These are phyloP conservation scores for Leptatherina wallacei DNA, from an alignment of 2,797 vertebrate species.

Conservation along the genomic window DNA sequence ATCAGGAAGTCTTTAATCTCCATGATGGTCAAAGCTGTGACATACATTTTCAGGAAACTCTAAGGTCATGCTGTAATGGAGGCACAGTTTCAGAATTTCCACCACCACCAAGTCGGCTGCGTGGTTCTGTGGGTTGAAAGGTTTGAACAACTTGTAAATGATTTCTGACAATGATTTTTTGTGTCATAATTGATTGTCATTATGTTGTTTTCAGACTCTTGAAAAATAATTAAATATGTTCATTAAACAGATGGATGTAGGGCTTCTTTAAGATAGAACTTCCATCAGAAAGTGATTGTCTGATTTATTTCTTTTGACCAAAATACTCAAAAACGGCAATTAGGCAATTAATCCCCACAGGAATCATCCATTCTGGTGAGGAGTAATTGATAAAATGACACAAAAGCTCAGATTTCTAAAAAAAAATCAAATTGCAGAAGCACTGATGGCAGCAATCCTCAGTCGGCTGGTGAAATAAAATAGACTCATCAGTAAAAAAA, in stretches of 20 bases:
- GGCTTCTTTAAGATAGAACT: neutral
- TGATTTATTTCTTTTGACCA: neutral
- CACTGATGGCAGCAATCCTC: neutral
- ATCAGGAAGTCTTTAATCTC: neutral
- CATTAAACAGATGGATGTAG: neutral
- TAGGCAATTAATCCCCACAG: no score
- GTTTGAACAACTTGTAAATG: neutral
- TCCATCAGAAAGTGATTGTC: neutral
- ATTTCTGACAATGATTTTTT: no score
- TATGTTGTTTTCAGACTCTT: neutral
- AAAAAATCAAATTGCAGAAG: neutral
- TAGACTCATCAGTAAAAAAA: neutral
- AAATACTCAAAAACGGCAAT: neutral
- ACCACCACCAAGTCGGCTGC: neutral
- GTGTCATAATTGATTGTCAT: neutral
- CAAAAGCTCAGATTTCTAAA: no score
- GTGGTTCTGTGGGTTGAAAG: neutral
- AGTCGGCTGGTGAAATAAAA: neutral
- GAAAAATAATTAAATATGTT: neutral
- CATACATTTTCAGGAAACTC: slow-evolving; percentile 3
- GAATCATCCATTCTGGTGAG: neutral
- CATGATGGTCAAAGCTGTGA: neutral
- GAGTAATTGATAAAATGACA: neutral
- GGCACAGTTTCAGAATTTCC: neutral
- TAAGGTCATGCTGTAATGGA: neutral